Evolutionary conservation across 2,888 invertebrate species (phyloP).

Genomic region (Malthinus seriepunctatus): DNA sequence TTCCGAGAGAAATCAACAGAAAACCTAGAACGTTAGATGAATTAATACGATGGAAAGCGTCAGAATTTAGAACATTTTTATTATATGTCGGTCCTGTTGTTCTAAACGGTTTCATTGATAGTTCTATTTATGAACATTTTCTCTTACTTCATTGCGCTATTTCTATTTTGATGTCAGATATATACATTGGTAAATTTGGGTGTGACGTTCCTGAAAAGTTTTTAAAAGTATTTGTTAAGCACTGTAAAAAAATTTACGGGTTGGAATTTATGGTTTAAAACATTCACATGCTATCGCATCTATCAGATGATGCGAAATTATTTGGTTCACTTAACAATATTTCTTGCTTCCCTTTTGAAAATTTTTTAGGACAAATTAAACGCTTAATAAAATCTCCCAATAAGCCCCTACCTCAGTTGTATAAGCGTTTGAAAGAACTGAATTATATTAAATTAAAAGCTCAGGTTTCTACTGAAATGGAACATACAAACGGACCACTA

Average conservation of each 20-base stretch:
- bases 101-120: conserved; percentile 15
- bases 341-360: neutral
- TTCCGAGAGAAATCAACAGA: conserved; percentile 25
- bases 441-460: neutral
- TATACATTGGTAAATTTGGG: neutral
- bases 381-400: neutral
- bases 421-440: neutral
- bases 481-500: neutral
- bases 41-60: conserved; percentile 30
- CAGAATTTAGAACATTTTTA: conserved; percentile 25
- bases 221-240: neutral
- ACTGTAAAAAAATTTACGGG: neutral
- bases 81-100: conserved; percentile 26
- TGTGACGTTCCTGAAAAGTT: neutral
- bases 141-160: neutral
- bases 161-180: neutral
- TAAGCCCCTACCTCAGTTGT: neutral
- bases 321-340: neutral
- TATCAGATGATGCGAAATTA: neutral
- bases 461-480: neutral
- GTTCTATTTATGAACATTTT: conserved; percentile 23
- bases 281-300: neutral
- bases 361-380: neutral
- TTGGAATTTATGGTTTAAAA: no score
- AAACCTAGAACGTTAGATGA: conserved; percentile 25